These are phyloP conservation scores for Rhadinocentrus ornatus DNA, from an alignment of 2,797 vertebrate species.

Conservation along the genomic window DNA sequence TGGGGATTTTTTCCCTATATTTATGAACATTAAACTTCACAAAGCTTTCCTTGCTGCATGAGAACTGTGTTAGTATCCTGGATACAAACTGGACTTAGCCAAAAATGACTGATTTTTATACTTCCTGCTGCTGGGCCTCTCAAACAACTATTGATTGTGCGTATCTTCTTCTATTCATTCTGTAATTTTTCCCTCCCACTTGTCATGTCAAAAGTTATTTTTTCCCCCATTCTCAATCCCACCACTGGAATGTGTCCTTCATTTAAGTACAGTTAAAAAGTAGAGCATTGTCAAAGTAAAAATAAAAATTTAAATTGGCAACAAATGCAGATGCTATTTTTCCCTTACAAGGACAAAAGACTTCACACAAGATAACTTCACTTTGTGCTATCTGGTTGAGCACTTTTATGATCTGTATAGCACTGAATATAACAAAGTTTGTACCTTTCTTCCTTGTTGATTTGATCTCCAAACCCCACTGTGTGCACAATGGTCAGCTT, in stretches of 20 bases:
- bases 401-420: neutral
- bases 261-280: neutral
- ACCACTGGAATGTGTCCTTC: conserved; percentile 9
- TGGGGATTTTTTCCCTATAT: neutral
- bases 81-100: conserved; percentile 44
- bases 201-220: conserved; percentile 36
- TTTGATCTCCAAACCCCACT: conserved; percentile 97
- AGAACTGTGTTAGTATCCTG: conserved; percentile 26
- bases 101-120: conserved; percentile 32
- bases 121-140: conserved; percentile 45
- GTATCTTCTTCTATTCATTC: conserved; percentile 60
- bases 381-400: neutral
- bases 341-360: no score
- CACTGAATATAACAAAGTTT: neutral
- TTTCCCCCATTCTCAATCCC: conserved; percentile 9
- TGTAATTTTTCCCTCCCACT: conserved; percentile 28
- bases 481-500: conserved; percentile 95
- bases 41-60: conserved; percentile 8
- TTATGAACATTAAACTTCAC: conserved; percentile 3
- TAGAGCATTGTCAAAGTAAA: neutral
- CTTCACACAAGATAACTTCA: no score
- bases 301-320: neutral
- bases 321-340: neutral
- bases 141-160: conserved; percentile 51
- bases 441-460: conserved; percentile 96